Evolutionary conservation across 2,888 invertebrate genomes (phyloP).

Genomic region (Morpho helenor): DNA sequence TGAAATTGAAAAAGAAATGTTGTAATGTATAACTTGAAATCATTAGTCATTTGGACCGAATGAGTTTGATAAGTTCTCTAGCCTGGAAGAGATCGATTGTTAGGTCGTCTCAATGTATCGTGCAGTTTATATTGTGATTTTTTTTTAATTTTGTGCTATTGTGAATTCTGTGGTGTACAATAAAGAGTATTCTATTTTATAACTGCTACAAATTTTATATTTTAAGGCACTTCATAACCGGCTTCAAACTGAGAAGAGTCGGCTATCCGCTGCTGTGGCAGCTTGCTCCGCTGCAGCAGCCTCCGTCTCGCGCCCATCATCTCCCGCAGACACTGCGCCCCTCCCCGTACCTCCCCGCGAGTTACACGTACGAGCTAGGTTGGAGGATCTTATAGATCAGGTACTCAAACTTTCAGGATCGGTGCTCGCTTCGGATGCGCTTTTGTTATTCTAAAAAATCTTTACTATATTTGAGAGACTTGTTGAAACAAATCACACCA

Average conservation of each 20-base stretch:
- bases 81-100: too few relatives aligned
- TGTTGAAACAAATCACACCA: background rate
- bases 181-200: too few relatives aligned
- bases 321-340: conserved; percentile 91
- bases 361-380: conserved; percentile 88
- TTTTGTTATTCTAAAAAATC: conserved; percentile 35
- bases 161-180: too few relatives aligned
- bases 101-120: too few relatives aligned
- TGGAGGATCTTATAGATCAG: conserved; percentile 96
- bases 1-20: background rate
- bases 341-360: conserved; percentile 92
- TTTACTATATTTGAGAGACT: background rate
- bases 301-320: conserved; percentile 93
- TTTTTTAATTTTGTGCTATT: too few relatives aligned
- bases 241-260: conserved; percentile 92
- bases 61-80: too few relatives aligned
- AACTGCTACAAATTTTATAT: background rate
- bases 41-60: background rate
- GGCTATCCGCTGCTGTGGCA: conserved; percentile 91
- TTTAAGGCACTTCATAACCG: conserved; percentile 86
- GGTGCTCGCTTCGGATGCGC: conserved; percentile 44
- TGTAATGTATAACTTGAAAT: background rate
- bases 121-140: too few relatives aligned
- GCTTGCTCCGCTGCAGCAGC: conserved; percentile 96
- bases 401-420: conserved; percentile 69